Evolutionary conservation across 2,797 vertebrate genomes (phyloP), one percentile per base, ranked within the genome.

Genomic region (Chiroxiphia lanceolata): DNA sequence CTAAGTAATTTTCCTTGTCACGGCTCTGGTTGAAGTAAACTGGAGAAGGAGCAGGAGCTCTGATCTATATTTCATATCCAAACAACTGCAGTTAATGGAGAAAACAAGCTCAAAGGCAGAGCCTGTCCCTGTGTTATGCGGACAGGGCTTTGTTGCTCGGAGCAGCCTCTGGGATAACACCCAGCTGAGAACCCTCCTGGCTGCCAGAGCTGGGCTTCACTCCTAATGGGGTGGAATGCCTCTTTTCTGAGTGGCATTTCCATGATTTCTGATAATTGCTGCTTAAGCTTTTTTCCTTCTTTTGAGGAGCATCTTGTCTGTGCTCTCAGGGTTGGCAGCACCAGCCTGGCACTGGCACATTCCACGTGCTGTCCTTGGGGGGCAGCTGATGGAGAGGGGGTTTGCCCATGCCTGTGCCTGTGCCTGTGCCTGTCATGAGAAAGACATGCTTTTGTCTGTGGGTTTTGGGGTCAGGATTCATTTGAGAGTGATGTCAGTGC

Each of bases 391-490:
- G 40, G 75, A 19, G 61, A 22, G 13, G 38, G 72, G 47, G 0
- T 44, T 40, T 31, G 57, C 54, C 59, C 63, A 11, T n/a, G n/a
- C 3, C n/a, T n/a, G n/a, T 5, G 38, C 38, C 38, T 38, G 38
- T 38, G 0, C 14, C 0, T 4, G 31, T 61, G 78, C 63, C 80
- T 2, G 0, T 5, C 64, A 6, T 0, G 0, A 38, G 47, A 4
- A 65, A 26, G 23, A 10, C 0, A 0, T 1, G 23, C 27, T 53
- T 15, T 26, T 42, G 3, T 4, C 11, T 8, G 31, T 1, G 36
- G 14, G 22, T 3, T 33, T 45, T 60, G 29, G 45, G 56, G 19
- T 51, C 53, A 29, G 56, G 19, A 1, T 21, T 11, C n/a, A 3
- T 17, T 29, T 53, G 65, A 40, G 47, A 13, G 53, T 2, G 11